phyloP scores from a whole-genome alignment of 2,113 vertebrate species.

The Numida meleagris region DNA sequence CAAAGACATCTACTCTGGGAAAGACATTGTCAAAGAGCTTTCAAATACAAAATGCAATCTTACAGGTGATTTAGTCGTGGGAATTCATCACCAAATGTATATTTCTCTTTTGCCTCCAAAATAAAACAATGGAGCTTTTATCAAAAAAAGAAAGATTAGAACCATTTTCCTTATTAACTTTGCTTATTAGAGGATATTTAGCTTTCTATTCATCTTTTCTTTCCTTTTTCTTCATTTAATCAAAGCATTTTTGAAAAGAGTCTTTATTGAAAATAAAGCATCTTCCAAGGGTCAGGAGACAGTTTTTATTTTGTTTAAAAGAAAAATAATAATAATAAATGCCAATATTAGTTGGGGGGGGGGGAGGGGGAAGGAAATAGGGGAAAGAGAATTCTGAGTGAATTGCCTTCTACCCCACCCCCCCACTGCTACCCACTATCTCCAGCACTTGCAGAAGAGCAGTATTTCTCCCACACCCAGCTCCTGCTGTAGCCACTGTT shows the following conservation, averaged over 20 bases:
- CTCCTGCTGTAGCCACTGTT: neutral
- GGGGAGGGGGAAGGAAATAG: too few species aligned
- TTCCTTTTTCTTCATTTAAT: conserved; percentile 50
- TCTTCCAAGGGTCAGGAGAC: conserved; percentile 12
- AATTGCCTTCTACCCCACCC: neutral
- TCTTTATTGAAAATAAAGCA: conserved; percentile 5
- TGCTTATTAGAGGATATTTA: conserved; percentile 76
- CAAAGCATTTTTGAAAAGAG: conserved; percentile 44
- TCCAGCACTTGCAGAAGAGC: accelerated
- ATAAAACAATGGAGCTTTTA: conserved; percentile 86
- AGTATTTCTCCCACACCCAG: neutral
- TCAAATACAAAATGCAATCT: conserved; percentile 80
- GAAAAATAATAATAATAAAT: too few species aligned
- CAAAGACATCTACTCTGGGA: conserved; percentile 44
- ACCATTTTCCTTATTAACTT: conserved; percentile 79
- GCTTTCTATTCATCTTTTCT: conserved; percentile 65
- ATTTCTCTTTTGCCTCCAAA: conserved; percentile 77
- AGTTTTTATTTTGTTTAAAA: conserved; percentile 22
- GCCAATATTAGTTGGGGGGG: neutral
- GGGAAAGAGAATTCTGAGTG: neutral
- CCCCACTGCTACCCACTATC: too few species aligned
- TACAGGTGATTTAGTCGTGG: conserved; percentile 79
- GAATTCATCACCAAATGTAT: conserved; percentile 70
- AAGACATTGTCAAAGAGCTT: conserved; percentile 75
- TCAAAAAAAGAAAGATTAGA: conserved; percentile 80